A percentile compares a stretch with the other conserved stretches of the same genome.
phyloP scores from a whole-genome alignment of 1,140 invertebrate species.

The Battus philenor region DNA sequence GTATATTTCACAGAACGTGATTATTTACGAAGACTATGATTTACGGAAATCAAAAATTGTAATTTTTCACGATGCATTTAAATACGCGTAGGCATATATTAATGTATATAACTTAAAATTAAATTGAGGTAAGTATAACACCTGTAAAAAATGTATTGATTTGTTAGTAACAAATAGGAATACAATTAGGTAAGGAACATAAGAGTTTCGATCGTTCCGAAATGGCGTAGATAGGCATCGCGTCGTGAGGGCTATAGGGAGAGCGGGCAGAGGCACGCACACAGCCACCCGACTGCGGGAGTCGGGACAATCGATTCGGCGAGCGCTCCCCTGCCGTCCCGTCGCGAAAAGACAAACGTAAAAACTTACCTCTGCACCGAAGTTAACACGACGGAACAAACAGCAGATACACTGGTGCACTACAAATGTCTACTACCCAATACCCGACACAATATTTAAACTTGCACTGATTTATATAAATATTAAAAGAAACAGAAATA shows the following conservation, averaged over 20 bases:
- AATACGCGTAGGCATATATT: no score
- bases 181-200: no score
- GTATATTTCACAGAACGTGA: no score
- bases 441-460: constrained; percentile 47
- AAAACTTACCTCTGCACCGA: constrained; percentile 67
- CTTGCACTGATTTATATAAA: constrained; percentile 44
- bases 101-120: no score
- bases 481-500: constrained; percentile 24
- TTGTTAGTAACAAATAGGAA: no score
- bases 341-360: constrained; percentile 38
- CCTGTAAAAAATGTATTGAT: no score
- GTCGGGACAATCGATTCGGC: constrained; percentile 51
- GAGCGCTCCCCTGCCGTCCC: constrained; percentile 45
- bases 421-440: constrained; percentile 30
- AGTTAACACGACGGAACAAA: constrained; percentile 53
- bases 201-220: no score
- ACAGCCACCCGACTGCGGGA: constrained; percentile 21
- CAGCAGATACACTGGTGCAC: constrained; percentile 52
- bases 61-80: no score
- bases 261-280: constrained; percentile 31
- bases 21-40: no score
- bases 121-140: no score
- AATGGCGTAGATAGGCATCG: neutral
- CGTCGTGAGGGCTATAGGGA: neutral
- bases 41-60: no score